Conservation (phyloP, 2,888 invertebrate genomes). For the Eutolmus rufibarbis region DNA sequence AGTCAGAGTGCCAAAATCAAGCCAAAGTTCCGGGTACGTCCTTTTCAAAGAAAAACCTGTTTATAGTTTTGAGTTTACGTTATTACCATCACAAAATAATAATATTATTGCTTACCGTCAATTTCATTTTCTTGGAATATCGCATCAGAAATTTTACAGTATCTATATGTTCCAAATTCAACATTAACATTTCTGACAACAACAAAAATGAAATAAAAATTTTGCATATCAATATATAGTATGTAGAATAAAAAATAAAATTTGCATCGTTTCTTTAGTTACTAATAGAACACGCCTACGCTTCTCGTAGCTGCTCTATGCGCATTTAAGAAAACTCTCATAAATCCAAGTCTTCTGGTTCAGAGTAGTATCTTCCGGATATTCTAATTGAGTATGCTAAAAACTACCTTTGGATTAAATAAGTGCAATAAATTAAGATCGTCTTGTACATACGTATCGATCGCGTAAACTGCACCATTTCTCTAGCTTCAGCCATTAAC, state of each 20-base stretch:
- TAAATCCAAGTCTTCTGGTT: neutral
- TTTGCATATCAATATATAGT: too few species aligned
- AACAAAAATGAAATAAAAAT: too few species aligned
- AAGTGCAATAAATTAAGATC: neutral
- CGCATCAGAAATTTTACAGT: too few species aligned
- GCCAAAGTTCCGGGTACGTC: too few species aligned
- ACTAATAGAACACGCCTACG: neutral
- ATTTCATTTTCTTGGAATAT: too few species aligned
- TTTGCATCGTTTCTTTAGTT: neutral
- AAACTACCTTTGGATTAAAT: neutral
- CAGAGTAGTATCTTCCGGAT: neutral
- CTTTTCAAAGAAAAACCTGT: too few species aligned
- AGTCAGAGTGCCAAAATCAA: too few species aligned
- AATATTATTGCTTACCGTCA: too few species aligned
- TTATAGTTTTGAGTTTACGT: too few species aligned
- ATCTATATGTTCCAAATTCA: too few species aligned
- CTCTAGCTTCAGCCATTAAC: neutral
- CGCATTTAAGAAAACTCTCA: neutral
- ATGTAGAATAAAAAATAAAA: neutral
- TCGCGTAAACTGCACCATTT: neutral
- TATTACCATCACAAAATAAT: too few species aligned
- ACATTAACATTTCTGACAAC: too few species aligned
- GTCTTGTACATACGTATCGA: neutral
- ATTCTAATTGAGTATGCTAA: neutral
- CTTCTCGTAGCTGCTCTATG: neutral